Evolutionary conservation across 2,113 vertebrate species (phyloP).

Genomic region (Pongo pygmaeus): DNA sequence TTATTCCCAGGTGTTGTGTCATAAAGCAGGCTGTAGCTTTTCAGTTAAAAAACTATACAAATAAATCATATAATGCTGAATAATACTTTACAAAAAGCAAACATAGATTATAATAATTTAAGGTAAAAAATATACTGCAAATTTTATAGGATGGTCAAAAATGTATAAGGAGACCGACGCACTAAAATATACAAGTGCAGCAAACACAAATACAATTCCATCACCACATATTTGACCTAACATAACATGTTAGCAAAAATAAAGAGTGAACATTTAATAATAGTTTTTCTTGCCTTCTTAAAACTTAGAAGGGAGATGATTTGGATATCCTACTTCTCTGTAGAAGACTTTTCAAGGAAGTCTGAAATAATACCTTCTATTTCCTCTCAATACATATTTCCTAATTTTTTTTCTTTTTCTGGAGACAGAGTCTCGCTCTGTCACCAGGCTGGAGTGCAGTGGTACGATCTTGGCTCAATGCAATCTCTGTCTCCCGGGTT

Average conservation of each 20-base stretch:
- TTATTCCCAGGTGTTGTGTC: background rate
- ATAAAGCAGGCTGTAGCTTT: background rate
- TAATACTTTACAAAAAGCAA: background rate
- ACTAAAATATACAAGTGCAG: background rate
- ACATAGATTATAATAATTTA: background rate
- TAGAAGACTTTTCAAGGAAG: background rate
- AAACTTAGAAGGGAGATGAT: conserved; percentile 4
- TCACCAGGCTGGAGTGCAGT: too few species aligned
- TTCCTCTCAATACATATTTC: background rate
- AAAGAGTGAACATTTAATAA: background rate
- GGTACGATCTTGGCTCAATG: too few species aligned
- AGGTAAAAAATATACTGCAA: background rate
- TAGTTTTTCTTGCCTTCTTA: conserved; percentile 27
- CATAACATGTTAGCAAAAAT: background rate
- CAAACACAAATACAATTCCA: background rate
- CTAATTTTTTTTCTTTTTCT: too few species aligned
- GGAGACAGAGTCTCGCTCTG: too few species aligned
- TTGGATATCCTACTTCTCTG: background rate
- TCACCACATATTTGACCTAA: background rate
- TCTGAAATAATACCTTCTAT: background rate
- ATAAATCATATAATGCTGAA: background rate
- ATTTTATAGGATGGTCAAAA: background rate
- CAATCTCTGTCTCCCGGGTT: too few species aligned
- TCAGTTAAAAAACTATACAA: background rate
- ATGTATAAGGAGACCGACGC: background rate